A percentile compares a stretch with the other conserved stretches of the same genome.
Conservation (phyloP, 1,140 invertebrate species). For the Pentalonia nigronervosa region DNA sequence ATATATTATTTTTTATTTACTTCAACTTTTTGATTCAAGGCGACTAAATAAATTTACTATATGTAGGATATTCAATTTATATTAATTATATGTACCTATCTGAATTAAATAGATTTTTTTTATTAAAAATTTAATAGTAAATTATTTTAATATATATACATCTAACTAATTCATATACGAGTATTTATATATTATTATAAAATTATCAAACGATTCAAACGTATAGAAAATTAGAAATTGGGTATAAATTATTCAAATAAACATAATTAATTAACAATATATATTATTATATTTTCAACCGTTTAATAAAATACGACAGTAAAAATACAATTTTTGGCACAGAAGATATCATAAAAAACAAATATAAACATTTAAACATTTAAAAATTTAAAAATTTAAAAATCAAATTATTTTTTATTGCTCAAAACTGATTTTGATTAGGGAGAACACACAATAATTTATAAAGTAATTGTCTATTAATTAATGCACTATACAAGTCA, state of each 20-base stretch:
- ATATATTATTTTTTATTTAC: too few species aligned
- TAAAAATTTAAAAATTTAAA: too few species aligned
- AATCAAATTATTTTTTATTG: neutral
- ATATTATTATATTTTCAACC: neutral
- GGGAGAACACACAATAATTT: neutral
- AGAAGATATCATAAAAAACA: too few species aligned
- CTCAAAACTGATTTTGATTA: neutral
- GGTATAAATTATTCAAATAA: neutral
- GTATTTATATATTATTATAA: neutral
- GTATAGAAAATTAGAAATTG: neutral
- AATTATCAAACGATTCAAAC: neutral
- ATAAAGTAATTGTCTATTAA: neutral
- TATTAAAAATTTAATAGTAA: too few species aligned
- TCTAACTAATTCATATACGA: neutral
- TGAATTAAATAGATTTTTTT: too few species aligned
- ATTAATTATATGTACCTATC: too few species aligned
- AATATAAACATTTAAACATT: too few species aligned
- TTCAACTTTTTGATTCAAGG: too few species aligned
- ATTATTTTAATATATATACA: too few species aligned
- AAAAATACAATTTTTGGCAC: neutral
- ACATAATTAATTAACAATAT: neutral
- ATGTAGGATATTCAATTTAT: too few species aligned
- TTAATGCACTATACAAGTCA: neutral
- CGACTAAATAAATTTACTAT: too few species aligned
- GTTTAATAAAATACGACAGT: neutral